A percentile compares a stretch with the other conserved stretches of the same genome.
phyloP scores from a whole-genome alignment of 2,888 invertebrate species.

The Magallana nippona region DNA sequence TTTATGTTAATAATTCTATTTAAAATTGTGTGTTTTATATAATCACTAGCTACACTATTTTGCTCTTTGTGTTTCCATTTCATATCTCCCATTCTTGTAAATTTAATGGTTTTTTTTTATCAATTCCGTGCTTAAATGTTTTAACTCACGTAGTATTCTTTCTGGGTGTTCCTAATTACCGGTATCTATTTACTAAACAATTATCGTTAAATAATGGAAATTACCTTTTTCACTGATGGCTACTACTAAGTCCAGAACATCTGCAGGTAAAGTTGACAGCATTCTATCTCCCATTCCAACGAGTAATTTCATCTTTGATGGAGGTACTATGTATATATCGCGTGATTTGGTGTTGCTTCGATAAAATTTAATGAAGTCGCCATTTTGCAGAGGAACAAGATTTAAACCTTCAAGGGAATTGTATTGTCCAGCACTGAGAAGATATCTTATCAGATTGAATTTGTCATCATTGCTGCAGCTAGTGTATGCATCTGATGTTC shows the following conservation, averaged over 20 bases:
- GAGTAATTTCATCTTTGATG: constrained; percentile 44
- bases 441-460: constrained; percentile 45
- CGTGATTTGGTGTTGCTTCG: background rate
- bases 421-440: constrained; percentile 38
- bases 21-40: background rate
- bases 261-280: background rate
- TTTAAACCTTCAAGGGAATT: constrained; percentile 42
- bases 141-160: too few relatives aligned
- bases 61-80: too few relatives aligned
- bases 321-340: constrained; percentile 42
- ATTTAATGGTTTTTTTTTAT: too few relatives aligned
- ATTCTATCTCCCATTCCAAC: constrained; percentile 47
- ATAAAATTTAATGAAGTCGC: constrained; percentile 43
- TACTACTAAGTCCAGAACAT: background rate
- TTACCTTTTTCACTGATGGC: constrained; percentile 32
- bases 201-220: too few relatives aligned
- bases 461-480: constrained; percentile 44
- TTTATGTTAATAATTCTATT: background rate
- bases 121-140: too few relatives aligned
- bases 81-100: too few relatives aligned
- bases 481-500: background rate
- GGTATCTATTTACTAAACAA: too few relatives aligned
- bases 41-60: too few relatives aligned
- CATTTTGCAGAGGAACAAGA: constrained; percentile 52
- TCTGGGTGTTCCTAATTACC: too few relatives aligned